Evolutionary conservation across 2,797 vertebrate genomes (phyloP).

Genomic region (Myotis findleyi): DNA sequence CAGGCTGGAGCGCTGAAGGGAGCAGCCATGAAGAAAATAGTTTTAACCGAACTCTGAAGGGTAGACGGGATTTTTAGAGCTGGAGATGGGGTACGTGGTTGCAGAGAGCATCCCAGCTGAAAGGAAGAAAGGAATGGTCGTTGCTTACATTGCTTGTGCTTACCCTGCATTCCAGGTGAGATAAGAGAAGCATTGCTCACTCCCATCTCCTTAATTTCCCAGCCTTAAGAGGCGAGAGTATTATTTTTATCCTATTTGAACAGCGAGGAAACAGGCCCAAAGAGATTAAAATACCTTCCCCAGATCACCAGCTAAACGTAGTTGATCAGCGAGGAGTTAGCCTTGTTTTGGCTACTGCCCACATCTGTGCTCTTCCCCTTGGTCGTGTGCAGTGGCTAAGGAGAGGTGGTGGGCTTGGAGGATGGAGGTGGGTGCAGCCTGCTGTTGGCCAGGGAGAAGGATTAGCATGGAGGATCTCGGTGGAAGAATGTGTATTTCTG

Average conservation of each 20-base stretch:
- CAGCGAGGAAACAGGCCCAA: neutral
- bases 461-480: neutral
- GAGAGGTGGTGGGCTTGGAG: neutral
- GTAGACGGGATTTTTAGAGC: neutral
- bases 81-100: neutral
- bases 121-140: neutral
- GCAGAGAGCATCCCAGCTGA: neutral
- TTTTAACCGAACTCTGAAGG: neutral
- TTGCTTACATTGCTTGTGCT: neutral
- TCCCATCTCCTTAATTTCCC: neutral
- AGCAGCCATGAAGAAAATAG: neutral
- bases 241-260: neutral
- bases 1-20: neutral
- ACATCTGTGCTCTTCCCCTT: neutral
- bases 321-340: neutral
- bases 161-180: neutral
- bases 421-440: neutral
- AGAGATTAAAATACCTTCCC: neutral
- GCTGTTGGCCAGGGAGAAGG: too few species aligned
- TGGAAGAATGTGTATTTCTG: neutral
- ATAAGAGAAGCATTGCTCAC: neutral
- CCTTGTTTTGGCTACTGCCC: neutral
- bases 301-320: neutral
- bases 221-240: neutral
- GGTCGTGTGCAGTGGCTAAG: neutral